Evolutionary conservation across 2,113 vertebrate species (phyloP), one percentile per base, ranked within the genome.

Genomic region (Dermatemys mawii): DNA sequence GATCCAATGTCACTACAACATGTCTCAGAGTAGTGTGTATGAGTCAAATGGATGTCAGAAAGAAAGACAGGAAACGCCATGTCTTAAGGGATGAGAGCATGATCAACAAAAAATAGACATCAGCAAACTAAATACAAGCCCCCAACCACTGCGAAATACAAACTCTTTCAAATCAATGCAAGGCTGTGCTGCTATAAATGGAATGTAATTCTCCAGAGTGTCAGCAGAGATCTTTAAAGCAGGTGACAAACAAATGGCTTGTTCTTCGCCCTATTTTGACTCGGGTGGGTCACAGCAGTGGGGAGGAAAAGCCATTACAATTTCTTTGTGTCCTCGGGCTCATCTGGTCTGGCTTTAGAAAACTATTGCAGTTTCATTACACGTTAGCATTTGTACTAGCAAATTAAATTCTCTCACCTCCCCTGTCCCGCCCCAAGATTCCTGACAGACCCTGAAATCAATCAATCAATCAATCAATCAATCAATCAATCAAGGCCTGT

Each of bases 161-260:
- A 87, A 44, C 38, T 88, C 50, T 92, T 32, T 48, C 82, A 91
- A 90, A 5, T 83, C 76, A 7, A 17, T 86, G 63, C 91, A 96
- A 92, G 29, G 29, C 78, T 53, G 35, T 16, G 49, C 50, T 83
- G 21, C 83, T 78, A 67, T 88, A 8, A 27, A 53, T 80, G 60
- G 67, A 83, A 81, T 83, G 81, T 19, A 93, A 83, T 38, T 83
- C 57, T 94, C 60, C 79, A 84, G 14, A 87, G 35, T n/a, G 51
- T 53, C 2, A 7, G 78, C 90, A 38, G n/a, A 90, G 76, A 19
- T 86, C 27, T 91, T 82, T 80, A 57, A 50, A 73, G 88, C 35
- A 46, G 13, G 50, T 49, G 78, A 73, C 48, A 86, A 76, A 82
- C 57, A 79, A 92, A 94, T 88, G 91, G 93, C 50, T 87, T 91